Evolutionary conservation across 1,140 invertebrate genomes (phyloP).

Genomic region (Trachymyrmex cornetzi): DNA sequence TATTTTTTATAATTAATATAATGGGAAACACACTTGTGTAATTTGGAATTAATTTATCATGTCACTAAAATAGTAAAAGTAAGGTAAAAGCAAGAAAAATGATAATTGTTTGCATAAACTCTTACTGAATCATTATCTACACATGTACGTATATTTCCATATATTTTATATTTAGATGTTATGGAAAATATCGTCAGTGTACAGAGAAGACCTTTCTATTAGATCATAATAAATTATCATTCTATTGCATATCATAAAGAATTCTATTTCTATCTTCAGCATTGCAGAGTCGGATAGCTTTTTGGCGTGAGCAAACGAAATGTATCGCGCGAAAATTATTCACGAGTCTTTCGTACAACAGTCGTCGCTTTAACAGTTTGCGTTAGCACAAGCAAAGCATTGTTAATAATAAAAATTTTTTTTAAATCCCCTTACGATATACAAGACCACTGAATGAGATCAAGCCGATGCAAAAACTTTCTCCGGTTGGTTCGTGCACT

Average conservation of each 20-base stretch:
- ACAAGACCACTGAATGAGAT: conserved; percentile 32
- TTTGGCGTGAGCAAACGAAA: not conserved
- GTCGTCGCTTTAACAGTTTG: not conserved
- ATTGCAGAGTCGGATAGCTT: not conserved
- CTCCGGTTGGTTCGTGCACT: conserved; percentile 34
- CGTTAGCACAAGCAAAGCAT: not conserved
- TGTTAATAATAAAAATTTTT: conserved; percentile 36
- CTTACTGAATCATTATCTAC: not conserved
- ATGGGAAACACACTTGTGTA: not conserved
- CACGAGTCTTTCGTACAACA: not conserved
- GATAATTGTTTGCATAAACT: not conserved
- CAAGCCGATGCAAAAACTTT: conserved; percentile 47
- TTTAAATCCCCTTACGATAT: not conserved
- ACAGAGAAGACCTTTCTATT: conserved; percentile 10
- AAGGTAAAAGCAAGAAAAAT: not conserved
- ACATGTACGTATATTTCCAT: conserved; percentile 1
- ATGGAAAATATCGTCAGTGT: not conserved
- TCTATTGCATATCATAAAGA: too few relatives aligned
- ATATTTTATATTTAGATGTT: conserved; percentile 15
- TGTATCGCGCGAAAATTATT: not conserved
- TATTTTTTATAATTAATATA: not conserved
- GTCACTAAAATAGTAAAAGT: not conserved
- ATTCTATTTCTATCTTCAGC: not conserved
- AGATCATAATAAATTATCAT: conserved; percentile 6
- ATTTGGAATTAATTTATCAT: not conserved